A percentile compares a stretch with the other conserved stretches of the same genome.
These are phyloP conservation scores for Engraulis encrasicolus DNA, from an alignment of 2,113 vertebrate species.

Conservation along the genomic window DNA sequence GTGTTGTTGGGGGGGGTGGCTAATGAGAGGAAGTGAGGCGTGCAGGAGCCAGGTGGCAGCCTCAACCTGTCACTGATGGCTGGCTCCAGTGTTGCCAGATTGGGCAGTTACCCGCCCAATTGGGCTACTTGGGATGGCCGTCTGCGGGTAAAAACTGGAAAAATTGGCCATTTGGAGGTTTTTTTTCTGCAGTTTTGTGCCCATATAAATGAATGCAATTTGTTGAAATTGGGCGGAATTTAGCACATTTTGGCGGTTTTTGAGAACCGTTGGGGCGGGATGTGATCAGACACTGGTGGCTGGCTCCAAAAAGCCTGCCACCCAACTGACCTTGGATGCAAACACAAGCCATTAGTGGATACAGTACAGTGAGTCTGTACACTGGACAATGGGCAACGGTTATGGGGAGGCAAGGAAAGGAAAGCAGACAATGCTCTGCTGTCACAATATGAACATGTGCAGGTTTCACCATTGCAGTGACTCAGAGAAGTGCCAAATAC, in stretches of 20 bases:
- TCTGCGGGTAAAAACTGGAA: too few relatives aligned
- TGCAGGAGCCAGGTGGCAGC: constrained; percentile 62
- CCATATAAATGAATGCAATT: too few relatives aligned
- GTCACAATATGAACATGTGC: constrained; percentile 2
- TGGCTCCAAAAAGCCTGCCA: constrained; percentile 20
- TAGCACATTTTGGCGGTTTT: too few relatives aligned
- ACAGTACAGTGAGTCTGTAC: background rate
- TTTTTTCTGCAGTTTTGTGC: too few relatives aligned
- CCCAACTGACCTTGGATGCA: constrained; percentile 23
- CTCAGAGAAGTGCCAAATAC: background rate
- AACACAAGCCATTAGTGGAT: background rate
- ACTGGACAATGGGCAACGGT: background rate
- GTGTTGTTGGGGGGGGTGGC: constrained; percentile 46
- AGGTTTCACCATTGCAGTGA: constrained; percentile 10
- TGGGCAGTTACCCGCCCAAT: too few relatives aligned
- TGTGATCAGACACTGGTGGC: constrained; percentile 45
- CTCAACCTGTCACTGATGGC: constrained; percentile 53
- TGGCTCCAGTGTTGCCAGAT: too few relatives aligned
- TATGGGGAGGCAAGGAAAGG: background rate
- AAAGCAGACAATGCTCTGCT: background rate
- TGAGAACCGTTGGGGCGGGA: too few relatives aligned
- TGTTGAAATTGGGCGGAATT: too few relatives aligned
- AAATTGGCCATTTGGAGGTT: too few relatives aligned
- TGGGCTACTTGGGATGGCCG: too few relatives aligned
- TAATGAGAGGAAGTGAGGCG: constrained; percentile 60